Evolutionary conservation across 2,797 vertebrate genomes (phyloP).

Genomic region (Thamnophis elegans): DNA sequence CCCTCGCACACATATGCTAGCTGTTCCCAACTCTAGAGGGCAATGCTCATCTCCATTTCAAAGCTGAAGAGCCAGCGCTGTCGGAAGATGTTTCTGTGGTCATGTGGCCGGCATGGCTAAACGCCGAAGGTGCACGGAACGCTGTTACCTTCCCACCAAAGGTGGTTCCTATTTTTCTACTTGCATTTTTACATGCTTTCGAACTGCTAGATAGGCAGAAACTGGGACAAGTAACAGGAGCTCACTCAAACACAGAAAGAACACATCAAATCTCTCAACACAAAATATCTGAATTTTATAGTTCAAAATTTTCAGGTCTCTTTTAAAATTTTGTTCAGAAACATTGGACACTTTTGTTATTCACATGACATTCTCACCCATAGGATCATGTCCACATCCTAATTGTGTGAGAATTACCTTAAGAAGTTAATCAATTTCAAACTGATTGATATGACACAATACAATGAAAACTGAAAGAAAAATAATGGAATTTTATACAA

Average conservation of each 20-base stretch:
- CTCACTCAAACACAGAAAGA: neutral
- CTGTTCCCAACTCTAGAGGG: no score
- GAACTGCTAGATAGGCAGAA: no score
- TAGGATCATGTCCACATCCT: neutral
- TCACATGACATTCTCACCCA: neutral
- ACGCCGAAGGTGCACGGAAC: no score
- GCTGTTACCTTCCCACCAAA: no score
- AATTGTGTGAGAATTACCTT: neutral
- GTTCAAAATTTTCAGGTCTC: neutral
- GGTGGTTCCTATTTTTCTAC: no score
- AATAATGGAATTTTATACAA: neutral
- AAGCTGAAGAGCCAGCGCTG: no score
- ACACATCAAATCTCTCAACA: neutral
- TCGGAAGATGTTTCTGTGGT: no score
- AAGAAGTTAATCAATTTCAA: neutral
- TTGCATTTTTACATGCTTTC: no score
- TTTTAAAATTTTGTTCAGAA: neutral
- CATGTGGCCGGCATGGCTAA: no score
- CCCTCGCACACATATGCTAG: no score
- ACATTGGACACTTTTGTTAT: neutral
- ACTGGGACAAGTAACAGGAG: no score
- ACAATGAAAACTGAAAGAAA: neutral
- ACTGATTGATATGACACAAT: neutral
- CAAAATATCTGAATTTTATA: neutral
- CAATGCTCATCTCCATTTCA: no score